A percentile compares a stretch with the other conserved stretches of the same genome.
Evolutionary conservation across 2,797 vertebrate species (phyloP).

Genomic region (Prionace glauca): DNA sequence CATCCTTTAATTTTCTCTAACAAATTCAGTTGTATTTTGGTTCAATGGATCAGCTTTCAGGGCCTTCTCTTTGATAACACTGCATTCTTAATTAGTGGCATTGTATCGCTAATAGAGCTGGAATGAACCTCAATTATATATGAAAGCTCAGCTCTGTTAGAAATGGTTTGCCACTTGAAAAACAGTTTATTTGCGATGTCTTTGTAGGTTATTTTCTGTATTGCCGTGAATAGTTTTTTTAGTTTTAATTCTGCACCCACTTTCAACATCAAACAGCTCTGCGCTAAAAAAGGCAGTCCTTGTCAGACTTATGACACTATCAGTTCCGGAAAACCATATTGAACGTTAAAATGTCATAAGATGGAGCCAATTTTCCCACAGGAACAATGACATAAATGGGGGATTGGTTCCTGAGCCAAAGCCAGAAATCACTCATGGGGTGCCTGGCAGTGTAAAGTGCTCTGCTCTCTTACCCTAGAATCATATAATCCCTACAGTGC

Average conservation of each 20-base stretch:
- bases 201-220: neutral
- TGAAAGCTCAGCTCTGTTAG: neutral
- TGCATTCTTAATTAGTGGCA: neutral
- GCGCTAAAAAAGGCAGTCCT: neutral
- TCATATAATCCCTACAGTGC: too few species aligned
- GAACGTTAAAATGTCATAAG: too few species aligned
- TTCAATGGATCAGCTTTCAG: neutral
- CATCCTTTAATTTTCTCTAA: neutral
- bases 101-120: neutral
- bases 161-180: neutral
- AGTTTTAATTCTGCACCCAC: neutral
- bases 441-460: too few species aligned
- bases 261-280: neutral
- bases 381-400: too few species aligned
- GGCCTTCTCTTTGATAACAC: neutral
- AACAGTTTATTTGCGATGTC: neutral
- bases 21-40: neutral
- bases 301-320: too few species aligned
- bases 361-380: too few species aligned
- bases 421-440: too few species aligned
- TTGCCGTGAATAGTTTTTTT: neutral
- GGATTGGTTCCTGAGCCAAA: too few species aligned
- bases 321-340: too few species aligned
- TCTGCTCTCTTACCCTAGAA: too few species aligned
- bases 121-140: neutral